These are phyloP conservation scores for Aramus guarauna DNA, from an alignment of 2,113 vertebrate species.

Conservation along the genomic window DNA sequence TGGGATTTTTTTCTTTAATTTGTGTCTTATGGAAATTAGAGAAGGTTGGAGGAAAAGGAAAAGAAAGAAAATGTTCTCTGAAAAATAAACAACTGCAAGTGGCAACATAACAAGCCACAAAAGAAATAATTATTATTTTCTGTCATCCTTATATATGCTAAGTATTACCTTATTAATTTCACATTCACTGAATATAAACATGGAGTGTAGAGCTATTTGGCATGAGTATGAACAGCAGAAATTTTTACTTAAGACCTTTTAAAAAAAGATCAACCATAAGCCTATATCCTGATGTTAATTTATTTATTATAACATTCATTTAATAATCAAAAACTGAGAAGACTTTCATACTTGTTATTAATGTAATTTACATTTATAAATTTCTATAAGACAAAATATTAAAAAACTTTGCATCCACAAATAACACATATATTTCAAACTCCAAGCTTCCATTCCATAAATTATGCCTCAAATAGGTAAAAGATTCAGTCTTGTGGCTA, in stretches of 20 bases:
- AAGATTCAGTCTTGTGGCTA: not conserved
- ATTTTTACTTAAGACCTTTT: not conserved
- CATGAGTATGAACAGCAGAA: not conserved
- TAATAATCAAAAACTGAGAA: not conserved
- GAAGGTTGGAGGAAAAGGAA: not conserved
- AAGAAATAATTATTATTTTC: not conserved
- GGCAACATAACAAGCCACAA: not conserved
- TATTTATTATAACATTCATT: not conserved
- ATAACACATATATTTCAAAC: not conserved
- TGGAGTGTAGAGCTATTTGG: not conserved
- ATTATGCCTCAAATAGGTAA: not conserved
- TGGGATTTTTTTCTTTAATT: not conserved
- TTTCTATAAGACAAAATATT: not conserved
- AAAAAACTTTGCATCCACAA: not conserved
- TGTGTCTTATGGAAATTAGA: accelerated
- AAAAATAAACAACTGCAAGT: not conserved
- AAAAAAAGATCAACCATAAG: not conserved
- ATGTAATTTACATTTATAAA: not conserved
- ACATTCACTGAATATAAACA: not conserved
- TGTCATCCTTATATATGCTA: not conserved
- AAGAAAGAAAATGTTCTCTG: not conserved
- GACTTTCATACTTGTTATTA: not conserved
- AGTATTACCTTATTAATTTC: not conserved
- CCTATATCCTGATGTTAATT: not conserved
- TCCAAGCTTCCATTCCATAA: not conserved